Base-by-base conservation (phyloP, 1,140 invertebrate genomes). In the Tribolium madens region DNA sequence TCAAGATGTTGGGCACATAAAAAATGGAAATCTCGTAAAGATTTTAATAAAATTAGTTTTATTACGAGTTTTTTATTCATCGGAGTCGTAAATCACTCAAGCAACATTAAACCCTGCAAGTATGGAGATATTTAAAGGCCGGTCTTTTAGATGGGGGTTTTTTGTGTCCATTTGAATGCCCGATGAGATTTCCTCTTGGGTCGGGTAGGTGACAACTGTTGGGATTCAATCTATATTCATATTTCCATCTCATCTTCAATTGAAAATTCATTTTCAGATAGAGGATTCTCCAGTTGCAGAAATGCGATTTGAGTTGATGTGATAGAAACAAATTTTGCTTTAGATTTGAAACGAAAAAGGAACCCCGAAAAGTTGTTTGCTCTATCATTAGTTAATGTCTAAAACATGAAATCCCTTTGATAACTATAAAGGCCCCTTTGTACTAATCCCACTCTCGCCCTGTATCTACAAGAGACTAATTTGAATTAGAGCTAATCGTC, bases 161-260 rank as follows among this genome's bases (percentile, higher is more conserved):
- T 71, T 75, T 60, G 73, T 47, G 36, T 75, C 73, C 47, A 64
- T 60, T 75, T 64, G 36, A 71, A 71, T 36, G 57, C 48, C 60
- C 60, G 48, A 76, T 33, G 75, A 76, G 64, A 52, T 69, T 69
- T 69, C 60, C 60, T 75, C 12, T 21, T 9, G 42, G 14, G 64
- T 48, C 42, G 68, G 60, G 68, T 70, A 64, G 53, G 33, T 47
- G 75, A 76, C 64, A 50, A 73, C 76, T 21, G 26, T 69, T 69
- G 36, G 36, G 48, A 77, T 77, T 77, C 76, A 77, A 77, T 77
- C 60, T 77, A 77, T 73, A 77, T 77, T 77, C 76, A 77, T 77
- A 77, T 77, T 77, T 74, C 60, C 53, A 77, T 74, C 33, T 77
- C 68, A 72, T 14, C 36, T 68, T 47, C 71, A 64, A 68, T 77